phyloP scores from a whole-genome alignment of 2,113 vertebrate species.

The Ancistrus triradiatus region DNA sequence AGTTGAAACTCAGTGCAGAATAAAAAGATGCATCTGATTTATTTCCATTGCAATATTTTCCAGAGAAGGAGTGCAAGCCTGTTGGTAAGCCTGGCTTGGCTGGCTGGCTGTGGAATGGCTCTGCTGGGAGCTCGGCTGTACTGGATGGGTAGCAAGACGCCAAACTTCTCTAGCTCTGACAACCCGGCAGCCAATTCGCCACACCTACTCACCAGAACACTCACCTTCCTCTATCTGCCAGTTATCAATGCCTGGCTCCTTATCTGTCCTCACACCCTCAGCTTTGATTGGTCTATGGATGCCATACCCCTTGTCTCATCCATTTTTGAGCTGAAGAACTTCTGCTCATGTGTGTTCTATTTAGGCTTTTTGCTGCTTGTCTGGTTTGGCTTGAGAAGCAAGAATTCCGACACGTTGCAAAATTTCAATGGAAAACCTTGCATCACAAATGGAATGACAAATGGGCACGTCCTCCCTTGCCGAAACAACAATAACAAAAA shows the following conservation, averaged over 20 bases:
- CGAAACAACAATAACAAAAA: neutral
- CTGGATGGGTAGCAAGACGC: slow-evolving; percentile 98
- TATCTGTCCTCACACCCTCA: slow-evolving; percentile 91
- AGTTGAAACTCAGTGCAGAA: too few species aligned
- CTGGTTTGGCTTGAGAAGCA: slow-evolving; percentile 72
- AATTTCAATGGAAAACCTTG: slow-evolving; percentile 81
- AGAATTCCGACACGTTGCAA: slow-evolving; percentile 52
- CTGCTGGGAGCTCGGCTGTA: slow-evolving; percentile 86
- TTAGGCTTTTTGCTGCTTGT: slow-evolving; percentile 75
- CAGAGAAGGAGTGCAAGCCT: slow-evolving; percentile 82
- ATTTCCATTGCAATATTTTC: slow-evolving; percentile 13
- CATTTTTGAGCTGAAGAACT: slow-evolving; percentile 83
- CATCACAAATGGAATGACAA: too few species aligned
- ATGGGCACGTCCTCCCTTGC: slow-evolving; percentile 80
- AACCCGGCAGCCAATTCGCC: slow-evolving; percentile 92
- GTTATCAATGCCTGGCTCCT: slow-evolving; percentile 90
- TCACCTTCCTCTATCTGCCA: slow-evolving; percentile 92
- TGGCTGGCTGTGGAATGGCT: slow-evolving; percentile 80
- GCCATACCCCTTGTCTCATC: slow-evolving; percentile 86
- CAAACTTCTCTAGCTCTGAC: slow-evolving; percentile 98
- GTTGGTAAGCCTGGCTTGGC: slow-evolving; percentile 78
- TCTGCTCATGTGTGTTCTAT: slow-evolving; percentile 83
- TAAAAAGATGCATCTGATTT: too few species aligned
- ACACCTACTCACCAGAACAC: slow-evolving; percentile 75
- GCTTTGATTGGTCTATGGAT: slow-evolving; percentile 99